Conservation (phyloP, 1,140 invertebrate species). For the Eueides isabella region DNA sequence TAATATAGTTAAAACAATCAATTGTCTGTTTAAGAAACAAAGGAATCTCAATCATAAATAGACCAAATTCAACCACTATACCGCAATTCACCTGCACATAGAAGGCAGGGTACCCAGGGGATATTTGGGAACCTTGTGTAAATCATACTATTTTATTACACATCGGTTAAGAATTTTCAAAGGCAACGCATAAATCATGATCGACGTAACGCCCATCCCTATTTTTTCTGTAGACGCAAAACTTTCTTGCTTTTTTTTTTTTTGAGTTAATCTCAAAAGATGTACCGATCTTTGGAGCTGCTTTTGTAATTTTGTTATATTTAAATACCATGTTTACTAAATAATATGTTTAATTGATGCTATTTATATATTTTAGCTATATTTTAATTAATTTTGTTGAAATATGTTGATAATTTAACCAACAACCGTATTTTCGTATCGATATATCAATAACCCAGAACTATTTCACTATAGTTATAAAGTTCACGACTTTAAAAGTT, state of each 20-base stretch:
- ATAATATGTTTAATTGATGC: neutral
- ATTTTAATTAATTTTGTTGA: neutral
- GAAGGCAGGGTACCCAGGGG: too few species aligned
- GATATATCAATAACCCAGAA: conserved; percentile 17
- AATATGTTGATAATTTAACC: neutral
- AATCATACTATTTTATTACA: neutral
- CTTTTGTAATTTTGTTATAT: neutral
- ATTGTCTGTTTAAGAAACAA: neutral
- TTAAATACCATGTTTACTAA: neutral
- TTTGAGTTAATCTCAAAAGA: conserved; percentile 5
- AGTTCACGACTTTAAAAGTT: conserved; percentile 8
- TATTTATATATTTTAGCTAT: neutral
- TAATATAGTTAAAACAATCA: neutral
- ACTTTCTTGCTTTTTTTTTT: conserved; percentile 23
- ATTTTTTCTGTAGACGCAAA: conserved; percentile 44
- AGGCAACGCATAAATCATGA: conserved; percentile 12
- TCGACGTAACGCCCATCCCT: conserved; percentile 32
- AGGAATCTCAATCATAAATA: neutral
- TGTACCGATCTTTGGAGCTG: neutral
- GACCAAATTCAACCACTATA: too few species aligned
- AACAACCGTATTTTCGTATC: neutral
- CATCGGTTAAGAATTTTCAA: neutral
- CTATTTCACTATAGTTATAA: conserved; percentile 2
- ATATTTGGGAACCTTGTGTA: too few species aligned
- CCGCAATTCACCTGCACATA: too few species aligned